Base-by-base conservation (phyloP, 2,113 vertebrate genomes). In the Percopsis transmontana region DNA sequence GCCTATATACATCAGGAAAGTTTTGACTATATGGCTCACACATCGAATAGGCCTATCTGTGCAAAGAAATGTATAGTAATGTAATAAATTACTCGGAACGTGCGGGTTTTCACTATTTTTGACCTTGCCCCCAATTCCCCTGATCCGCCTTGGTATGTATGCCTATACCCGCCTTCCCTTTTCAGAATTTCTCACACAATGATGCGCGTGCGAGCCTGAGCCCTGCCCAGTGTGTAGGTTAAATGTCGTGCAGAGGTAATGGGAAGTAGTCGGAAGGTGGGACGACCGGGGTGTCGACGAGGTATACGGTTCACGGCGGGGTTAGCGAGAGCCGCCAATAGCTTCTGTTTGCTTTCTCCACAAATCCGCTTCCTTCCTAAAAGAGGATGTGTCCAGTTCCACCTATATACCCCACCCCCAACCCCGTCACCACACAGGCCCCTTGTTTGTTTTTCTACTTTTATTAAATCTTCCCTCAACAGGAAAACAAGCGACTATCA, bases 341-440 rank as follows among this genome's bases (percentile, higher is more conserved):
- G 92, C 90, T 93, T 93, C 94, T 95, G 94, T 96, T 93, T 92
- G 85, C 85, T 87, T 85, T 82, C 58, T 89, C 90, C 89, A 82
- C 91, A 84, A 83, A 91, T 88, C 88, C 87, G 79, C 90, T 95
- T 96, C 96, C 96, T 96, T 95, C 94, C 94, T 93, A 91, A 90
- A 89, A 91, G 88, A 93, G 94, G 95, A 94, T 90, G 92, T 93
- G 92, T 87, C 90, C 70, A 67, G 85, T 86, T 86, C 88, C 83
- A n/a, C n/a, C n/a, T n/a, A n/a, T 75, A 74, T 79, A 70, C 66
- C 38, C 87, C 72, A 74, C 89, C 90, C 74, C 72, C 33, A 73
- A 82, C 84, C 80, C 63, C 60, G 77, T 68, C 90, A 92, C 85
- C 84, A 91, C 83, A 57, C 79, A 68, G 62, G 15, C 61, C 75